A percentile compares a stretch with the other conserved stretches of the same genome.
Evolutionary conservation across 37 sponge, comb jelly and placozoan genomes (phyloP).

Genomic region (Spongilla lacustris): DNA sequence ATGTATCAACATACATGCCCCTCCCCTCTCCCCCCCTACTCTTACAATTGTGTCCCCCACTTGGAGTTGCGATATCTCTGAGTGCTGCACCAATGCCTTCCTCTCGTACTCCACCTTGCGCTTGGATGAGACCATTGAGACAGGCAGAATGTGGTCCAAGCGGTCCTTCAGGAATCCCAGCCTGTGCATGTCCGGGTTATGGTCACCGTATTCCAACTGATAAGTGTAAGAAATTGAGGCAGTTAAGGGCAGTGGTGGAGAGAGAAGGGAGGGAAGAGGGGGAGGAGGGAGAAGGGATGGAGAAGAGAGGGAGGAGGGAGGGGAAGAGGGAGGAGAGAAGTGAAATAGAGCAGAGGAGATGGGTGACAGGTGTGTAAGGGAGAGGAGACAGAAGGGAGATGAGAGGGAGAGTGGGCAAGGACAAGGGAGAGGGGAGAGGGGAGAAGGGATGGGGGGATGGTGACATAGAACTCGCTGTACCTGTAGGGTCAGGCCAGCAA

Average conservation of each 20-base stretch:
- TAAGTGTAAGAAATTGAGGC: too few species aligned
- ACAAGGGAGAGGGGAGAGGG: too few species aligned
- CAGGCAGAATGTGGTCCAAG: slow-evolving; percentile 39
- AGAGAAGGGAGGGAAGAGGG: too few species aligned
- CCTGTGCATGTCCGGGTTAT: slow-evolving; percentile 27
- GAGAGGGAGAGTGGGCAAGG: too few species aligned
- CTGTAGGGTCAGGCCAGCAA: slow-evolving; percentile 69
- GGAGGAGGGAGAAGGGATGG: too few species aligned
- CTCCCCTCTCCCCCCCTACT: neutral
- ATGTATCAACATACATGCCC: neutral
- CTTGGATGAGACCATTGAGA: slow-evolving; percentile 24
- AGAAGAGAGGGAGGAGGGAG: too few species aligned
- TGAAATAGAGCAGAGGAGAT: too few species aligned
- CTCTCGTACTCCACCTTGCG: slow-evolving; percentile 42
- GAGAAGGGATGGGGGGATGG: too few species aligned
- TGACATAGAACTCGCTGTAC: too few species aligned
- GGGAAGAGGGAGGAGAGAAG: too few species aligned
- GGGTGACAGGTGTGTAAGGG: too few species aligned
- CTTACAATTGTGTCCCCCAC: neutral
- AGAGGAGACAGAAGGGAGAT: neutral
- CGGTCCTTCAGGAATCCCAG: slow-evolving; percentile 51
- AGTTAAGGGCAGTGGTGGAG: too few species aligned
- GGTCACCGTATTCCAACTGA: slow-evolving; percentile 55
- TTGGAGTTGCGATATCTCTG: slow-evolving; percentile 29
- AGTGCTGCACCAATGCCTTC: slow-evolving; percentile 35